phyloP scores from a whole-genome alignment of 2,797 vertebrate species.

The Cyclopterus lumpus region DNA sequence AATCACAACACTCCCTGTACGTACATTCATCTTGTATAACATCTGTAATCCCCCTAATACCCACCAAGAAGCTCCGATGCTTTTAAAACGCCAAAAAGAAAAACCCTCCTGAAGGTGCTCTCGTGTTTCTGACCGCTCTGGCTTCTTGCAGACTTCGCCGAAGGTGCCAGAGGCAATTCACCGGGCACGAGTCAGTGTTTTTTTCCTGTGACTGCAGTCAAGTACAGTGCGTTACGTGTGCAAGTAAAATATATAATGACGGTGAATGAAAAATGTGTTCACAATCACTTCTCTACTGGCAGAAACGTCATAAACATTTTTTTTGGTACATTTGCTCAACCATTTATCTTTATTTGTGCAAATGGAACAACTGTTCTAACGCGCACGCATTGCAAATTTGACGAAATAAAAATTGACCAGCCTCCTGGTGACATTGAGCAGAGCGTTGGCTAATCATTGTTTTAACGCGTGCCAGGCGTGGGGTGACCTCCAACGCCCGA shows the following conservation, averaged over 20 bases:
- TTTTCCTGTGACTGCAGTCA: conserved; percentile 20
- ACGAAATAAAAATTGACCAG: conserved; percentile 44
- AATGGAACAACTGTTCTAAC: conserved; percentile 24
- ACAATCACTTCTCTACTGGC: conserved; percentile 25
- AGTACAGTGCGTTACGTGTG: conserved; percentile 15
- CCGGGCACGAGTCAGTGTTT: conserved; percentile 28
- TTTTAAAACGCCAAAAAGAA: conserved; percentile 33
- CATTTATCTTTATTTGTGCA: conserved; percentile 41
- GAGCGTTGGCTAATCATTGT: conserved; percentile 30
- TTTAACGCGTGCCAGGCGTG: conserved; percentile 49
- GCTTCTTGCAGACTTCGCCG: conserved; percentile 12
- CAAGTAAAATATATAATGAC: not conserved
- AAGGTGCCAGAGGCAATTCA: conserved; percentile 57
- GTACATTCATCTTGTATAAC: conserved; percentile 51
- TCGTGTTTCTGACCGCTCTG: conserved; percentile 48
- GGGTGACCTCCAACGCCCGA: conserved; percentile 46
- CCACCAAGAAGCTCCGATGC: conserved; percentile 49
- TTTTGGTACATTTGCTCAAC: conserved; percentile 16
- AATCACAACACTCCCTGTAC: conserved; percentile 23
- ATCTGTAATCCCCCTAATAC: conserved; percentile 38
- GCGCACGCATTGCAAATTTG: conserved; percentile 33
- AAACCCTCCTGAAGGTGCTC: conserved; percentile 42
- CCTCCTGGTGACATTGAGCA: conserved; percentile 36
- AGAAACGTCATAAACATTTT: conserved; percentile 36
- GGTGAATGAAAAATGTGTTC: conserved; percentile 41